phyloP scores from a whole-genome alignment of 2,888 invertebrate genomes.

The Dilophus febrilis region DNA sequence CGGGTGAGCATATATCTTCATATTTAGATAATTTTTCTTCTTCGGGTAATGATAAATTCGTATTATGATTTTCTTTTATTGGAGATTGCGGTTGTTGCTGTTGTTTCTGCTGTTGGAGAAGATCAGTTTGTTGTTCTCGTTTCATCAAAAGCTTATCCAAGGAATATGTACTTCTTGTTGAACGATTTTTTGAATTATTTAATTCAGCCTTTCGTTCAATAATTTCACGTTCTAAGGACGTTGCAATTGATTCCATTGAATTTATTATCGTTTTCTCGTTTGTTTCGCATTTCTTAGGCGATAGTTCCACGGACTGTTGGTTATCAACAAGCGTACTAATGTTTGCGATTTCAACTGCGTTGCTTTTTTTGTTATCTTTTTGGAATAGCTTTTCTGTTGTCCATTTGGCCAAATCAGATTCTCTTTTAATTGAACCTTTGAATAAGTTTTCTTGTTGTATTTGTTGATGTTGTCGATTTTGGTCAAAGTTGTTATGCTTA shows the following conservation, averaged over 20 bases:
- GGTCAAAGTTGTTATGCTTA: not conserved
- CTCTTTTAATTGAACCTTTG: conserved; percentile 34
- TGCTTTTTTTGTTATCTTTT: not conserved
- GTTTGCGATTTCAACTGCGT: not conserved
- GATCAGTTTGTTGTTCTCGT: conserved; percentile 27
- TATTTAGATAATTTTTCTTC: conserved; percentile 31
- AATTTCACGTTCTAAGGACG: conserved; percentile 30
- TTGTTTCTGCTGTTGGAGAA: conserved; percentile 3
- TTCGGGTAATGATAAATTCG: too few species aligned
- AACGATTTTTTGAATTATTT: conserved; percentile 20
- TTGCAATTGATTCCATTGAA: conserved; percentile 14
- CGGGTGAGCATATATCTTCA: conserved; percentile 17
- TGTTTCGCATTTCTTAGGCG: conserved; percentile 43
- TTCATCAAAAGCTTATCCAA: conserved; percentile 40
- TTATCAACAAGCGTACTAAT: too few species aligned
- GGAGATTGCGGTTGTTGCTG: conserved; percentile 6
- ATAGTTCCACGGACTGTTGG: conserved; percentile 39
- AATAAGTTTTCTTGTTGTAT: conserved; percentile 15
- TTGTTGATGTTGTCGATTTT: not conserved
- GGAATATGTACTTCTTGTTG: conserved; percentile 31
- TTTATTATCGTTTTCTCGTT: conserved; percentile 37
- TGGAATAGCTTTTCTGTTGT: conserved; percentile 24
- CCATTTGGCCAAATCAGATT: conserved; percentile 23
- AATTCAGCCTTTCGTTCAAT: conserved; percentile 25
- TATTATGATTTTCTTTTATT: conserved; percentile 7